Percentiles rank a stretch among this genome's conserved stretches.
Evolutionary conservation across 2,797 vertebrate species (phyloP).

Genomic region (Huso huso): DNA sequence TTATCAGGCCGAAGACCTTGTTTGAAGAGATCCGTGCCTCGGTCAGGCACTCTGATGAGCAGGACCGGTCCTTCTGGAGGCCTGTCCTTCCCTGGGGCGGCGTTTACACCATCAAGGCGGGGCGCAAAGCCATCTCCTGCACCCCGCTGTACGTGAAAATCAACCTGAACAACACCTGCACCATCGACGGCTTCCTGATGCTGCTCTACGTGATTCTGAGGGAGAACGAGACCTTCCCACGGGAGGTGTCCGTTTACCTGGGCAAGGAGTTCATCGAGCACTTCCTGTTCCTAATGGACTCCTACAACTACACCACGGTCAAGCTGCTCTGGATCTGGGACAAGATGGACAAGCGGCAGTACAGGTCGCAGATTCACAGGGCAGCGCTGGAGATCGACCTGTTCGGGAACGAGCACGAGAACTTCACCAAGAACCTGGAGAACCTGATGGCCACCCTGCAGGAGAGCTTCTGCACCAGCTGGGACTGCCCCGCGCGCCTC

Average conservation of each 20-base stretch:
- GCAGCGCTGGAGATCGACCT: constrained; percentile 77
- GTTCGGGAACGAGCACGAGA: constrained; percentile 83
- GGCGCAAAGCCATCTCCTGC: constrained; percentile 78
- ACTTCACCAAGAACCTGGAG: constrained; percentile 83
- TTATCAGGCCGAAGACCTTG: constrained; percentile 76
- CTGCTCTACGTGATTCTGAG: constrained; percentile 80
- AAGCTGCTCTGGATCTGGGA: constrained; percentile 90
- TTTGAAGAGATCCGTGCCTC: constrained; percentile 85
- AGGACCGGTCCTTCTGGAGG: constrained; percentile 81
- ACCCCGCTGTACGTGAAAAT: constrained; percentile 80
- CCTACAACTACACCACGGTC: constrained; percentile 77
- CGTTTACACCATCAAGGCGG: constrained; percentile 78
- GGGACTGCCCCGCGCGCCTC: constrained; percentile 63
- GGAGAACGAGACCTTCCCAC: constrained; percentile 72
- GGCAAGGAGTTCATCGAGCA: constrained; percentile 76
- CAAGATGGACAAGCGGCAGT: constrained; percentile 80
- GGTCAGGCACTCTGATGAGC: constrained; percentile 74
- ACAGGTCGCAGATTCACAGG: constrained; percentile 70
- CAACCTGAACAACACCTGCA: constrained; percentile 81
- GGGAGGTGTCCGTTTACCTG: constrained; percentile 72
- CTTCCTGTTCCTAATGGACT: constrained; percentile 84
- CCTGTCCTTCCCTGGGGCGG: constrained; percentile 86
- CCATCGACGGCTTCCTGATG: constrained; percentile 86
- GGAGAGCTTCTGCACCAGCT: constrained; percentile 73
- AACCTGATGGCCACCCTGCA: constrained; percentile 80